Percentiles rank a stretch among this genome's conserved stretches.
Evolutionary conservation across 1,140 invertebrate species (phyloP).

Genomic region (Steinernema khuongi): DNA sequence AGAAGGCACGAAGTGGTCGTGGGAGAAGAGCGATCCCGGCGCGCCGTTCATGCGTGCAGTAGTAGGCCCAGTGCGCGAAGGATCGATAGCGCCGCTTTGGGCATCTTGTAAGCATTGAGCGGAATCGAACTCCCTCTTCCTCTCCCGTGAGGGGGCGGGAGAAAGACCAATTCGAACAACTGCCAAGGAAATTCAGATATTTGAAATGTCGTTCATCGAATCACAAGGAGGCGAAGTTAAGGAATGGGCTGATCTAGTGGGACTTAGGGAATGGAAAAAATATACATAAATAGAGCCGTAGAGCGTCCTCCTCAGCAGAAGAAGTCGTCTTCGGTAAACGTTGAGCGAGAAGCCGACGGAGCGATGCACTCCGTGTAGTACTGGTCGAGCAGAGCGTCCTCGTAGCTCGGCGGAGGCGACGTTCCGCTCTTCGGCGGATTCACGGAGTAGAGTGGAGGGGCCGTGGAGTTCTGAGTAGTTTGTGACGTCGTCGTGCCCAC

Average conservation of each 20-base stretch:
- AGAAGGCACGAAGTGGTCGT: slow-evolving; percentile 36
- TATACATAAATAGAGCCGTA: no score
- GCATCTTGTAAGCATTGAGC: no score
- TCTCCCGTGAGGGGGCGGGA: no score
- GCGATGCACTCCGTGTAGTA: slow-evolving; percentile 55
- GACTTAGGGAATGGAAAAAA: no score
- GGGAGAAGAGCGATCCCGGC: background rate
- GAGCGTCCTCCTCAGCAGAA: background rate
- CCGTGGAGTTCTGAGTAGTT: slow-evolving; percentile 13
- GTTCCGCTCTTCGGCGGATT: slow-evolving; percentile 36
- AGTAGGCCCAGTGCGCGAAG: background rate
- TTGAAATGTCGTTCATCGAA: no score
- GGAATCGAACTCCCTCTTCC: no score
- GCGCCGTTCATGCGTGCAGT: background rate
- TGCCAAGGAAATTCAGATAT: no score
- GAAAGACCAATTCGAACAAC: no score
- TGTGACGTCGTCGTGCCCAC: slow-evolving; percentile 24
- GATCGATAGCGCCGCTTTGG: background rate
- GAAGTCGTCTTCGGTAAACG: background rate
- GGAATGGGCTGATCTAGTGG: no score
- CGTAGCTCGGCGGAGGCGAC: slow-evolving; percentile 57
- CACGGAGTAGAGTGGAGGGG: background rate
- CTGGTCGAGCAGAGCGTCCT: slow-evolving; percentile 54
- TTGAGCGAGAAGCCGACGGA: background rate
- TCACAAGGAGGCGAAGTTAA: no score